Conservation (phyloP, 1,140 invertebrate genomes). For the Drosophila nasuta region DNA sequence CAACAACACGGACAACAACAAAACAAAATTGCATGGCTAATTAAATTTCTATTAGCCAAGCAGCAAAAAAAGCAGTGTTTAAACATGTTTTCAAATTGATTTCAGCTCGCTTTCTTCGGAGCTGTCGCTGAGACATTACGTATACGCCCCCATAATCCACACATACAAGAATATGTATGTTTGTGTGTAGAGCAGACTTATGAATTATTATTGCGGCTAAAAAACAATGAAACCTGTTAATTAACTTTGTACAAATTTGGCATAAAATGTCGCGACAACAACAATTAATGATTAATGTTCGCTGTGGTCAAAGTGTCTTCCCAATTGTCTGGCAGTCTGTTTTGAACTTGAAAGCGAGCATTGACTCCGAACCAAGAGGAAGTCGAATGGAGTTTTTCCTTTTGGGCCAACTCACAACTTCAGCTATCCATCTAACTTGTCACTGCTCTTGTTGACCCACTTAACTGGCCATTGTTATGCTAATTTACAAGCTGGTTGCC, state of each 20-base stretch:
- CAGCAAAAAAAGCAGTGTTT: conserved; percentile 35
- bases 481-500: conserved; percentile 78
- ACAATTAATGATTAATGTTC: conserved; percentile 66
- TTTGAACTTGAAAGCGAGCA: conserved; percentile 75
- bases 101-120: conserved; percentile 53
- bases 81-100: conserved; percentile 47
- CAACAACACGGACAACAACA: background rate
- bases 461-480: conserved; percentile 70
- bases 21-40: conserved; percentile 52
- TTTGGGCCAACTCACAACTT: background rate
- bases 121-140: conserved; percentile 50
- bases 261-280: conserved; percentile 63
- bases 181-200: conserved; percentile 32
- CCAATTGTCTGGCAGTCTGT: conserved; percentile 32
- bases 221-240: conserved; percentile 76
- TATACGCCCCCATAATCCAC: conserved; percentile 66
- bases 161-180: background rate
- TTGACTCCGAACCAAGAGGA: conserved; percentile 51
- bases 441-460: conserved; percentile 59
- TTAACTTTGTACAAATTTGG: conserved; percentile 78
- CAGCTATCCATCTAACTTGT: background rate
- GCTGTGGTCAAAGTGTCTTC: conserved; percentile 39
- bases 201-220: conserved; percentile 28
- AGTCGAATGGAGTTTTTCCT: background rate
- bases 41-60: conserved; percentile 43